These are phyloP conservation scores for Chionoecetes opilio DNA, from an alignment of 1,140 invertebrate genomes.

Conservation along the genomic window DNA sequence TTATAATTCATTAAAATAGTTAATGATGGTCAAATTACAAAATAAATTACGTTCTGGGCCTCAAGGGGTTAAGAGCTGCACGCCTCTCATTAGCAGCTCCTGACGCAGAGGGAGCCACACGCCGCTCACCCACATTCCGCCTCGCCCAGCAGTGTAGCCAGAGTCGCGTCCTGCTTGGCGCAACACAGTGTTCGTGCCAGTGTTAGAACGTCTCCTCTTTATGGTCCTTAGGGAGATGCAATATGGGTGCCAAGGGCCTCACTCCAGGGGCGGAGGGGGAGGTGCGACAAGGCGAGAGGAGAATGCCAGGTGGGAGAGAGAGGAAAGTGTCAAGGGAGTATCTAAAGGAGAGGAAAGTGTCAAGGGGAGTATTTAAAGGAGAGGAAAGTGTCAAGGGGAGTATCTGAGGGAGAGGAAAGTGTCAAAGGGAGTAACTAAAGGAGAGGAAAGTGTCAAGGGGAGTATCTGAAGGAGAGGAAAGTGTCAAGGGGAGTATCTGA, in stretches of 20 bases:
- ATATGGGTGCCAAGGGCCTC: slow-evolving; percentile 14
- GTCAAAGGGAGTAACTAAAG: not conserved
- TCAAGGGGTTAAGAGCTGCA: not conserved
- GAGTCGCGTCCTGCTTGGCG: not conserved
- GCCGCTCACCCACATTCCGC: not conserved
- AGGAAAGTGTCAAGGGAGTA: not conserved
- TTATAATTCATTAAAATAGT: too few relatives aligned
- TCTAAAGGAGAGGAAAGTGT: not conserved
- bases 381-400: not conserved
- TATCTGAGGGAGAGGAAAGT: not conserved
- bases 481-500: too few relatives aligned
- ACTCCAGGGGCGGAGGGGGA: not conserved
- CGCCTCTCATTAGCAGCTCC: not conserved
- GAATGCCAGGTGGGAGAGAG: not conserved
- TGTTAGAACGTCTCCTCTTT: not conserved
- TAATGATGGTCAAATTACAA: too few relatives aligned
- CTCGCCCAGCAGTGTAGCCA: not conserved
- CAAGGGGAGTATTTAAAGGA: not conserved
- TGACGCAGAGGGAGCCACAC: not conserved
- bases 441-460: too few relatives aligned
- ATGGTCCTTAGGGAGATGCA: not conserved
- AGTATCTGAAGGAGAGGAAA: too few relatives aligned
- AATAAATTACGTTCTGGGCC: too few relatives aligned
- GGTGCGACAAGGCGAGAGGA: not conserved
- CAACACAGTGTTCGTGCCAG: not conserved